Conservation (phyloP, 2,113 vertebrate genomes). For the Platysteira castanea region DNA sequence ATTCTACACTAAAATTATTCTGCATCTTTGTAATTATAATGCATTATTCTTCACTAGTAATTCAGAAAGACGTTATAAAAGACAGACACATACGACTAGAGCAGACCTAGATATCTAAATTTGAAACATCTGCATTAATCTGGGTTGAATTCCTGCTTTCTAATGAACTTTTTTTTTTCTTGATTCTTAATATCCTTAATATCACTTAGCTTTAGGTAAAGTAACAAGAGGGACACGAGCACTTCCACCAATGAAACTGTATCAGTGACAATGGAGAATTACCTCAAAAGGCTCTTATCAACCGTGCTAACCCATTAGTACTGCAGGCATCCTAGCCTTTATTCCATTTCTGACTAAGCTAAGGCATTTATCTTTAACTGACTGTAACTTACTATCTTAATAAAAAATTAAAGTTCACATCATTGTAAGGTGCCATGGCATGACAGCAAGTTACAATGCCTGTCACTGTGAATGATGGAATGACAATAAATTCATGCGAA, state of each 20-base stretch:
- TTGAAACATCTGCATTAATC: not conserved
- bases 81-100: not conserved
- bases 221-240: not conserved
- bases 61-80: not conserved
- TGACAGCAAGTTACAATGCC: conserved; percentile 38
- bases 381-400: conserved; percentile 6
- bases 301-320: not conserved
- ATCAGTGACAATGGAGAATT: not conserved
- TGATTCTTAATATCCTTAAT: not conserved
- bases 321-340: not conserved
- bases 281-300: not conserved
- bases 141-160: not conserved
- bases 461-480: conserved; percentile 46
- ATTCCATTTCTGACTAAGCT: not conserved
- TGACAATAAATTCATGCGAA: conserved; percentile 31
- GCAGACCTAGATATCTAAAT: not conserved
- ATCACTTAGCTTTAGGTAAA: not conserved
- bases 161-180: not conserved
- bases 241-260: not conserved
- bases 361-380: conserved; percentile 39
- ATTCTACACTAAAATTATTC: not conserved
- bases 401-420: conserved; percentile 50
- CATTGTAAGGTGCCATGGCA: conserved; percentile 8
- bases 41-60: not conserved
- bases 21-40: not conserved